Conservation (phyloP, 2,113 vertebrate species). For the Numenius arquata region DNA sequence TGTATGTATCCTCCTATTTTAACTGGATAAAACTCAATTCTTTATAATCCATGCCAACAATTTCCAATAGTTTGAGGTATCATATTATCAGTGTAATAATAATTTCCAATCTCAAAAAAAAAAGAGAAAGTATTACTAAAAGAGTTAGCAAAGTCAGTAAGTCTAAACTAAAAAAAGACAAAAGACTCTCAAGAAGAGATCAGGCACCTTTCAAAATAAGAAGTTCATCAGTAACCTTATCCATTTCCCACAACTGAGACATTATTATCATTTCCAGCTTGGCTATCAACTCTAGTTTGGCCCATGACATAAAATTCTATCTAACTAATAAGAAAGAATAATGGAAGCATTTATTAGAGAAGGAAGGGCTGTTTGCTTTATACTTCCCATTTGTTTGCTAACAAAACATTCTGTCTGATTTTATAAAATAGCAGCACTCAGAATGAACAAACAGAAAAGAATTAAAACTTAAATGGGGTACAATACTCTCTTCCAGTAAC, state of each 20-base stretch:
- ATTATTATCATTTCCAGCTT: background rate
- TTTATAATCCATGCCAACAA: background rate
- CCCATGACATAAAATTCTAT: background rate
- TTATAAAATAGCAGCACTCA: background rate
- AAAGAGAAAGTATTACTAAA: background rate
- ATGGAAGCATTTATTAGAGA: slow-evolving; percentile 30
- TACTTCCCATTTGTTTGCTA: slow-evolving; percentile 42
- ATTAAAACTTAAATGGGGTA: background rate
- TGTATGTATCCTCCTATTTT: background rate
- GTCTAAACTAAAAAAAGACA: background rate
- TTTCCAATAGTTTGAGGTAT: background rate
- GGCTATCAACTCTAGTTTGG: background rate
- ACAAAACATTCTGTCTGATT: slow-evolving; percentile 46
- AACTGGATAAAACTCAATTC: background rate
- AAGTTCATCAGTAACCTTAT: slow-evolving; percentile 20
- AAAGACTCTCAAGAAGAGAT: background rate
- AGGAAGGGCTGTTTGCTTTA: slow-evolving; percentile 28
- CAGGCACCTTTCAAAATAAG: background rate
- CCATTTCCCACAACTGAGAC: background rate
- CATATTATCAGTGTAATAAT: background rate
- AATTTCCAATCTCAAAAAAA: background rate
- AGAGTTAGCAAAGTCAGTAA: background rate
- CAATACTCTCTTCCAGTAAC: background rate
- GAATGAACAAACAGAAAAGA: slow-evolving; percentile 20
- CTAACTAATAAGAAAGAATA: slow-evolving; percentile 30